A percentile compares a stretch with the other conserved stretches of the same genome.
These are phyloP conservation scores for Pseudomyrmex flavicornis DNA, from an alignment of 1,140 invertebrate species.

Conservation along the genomic window DNA sequence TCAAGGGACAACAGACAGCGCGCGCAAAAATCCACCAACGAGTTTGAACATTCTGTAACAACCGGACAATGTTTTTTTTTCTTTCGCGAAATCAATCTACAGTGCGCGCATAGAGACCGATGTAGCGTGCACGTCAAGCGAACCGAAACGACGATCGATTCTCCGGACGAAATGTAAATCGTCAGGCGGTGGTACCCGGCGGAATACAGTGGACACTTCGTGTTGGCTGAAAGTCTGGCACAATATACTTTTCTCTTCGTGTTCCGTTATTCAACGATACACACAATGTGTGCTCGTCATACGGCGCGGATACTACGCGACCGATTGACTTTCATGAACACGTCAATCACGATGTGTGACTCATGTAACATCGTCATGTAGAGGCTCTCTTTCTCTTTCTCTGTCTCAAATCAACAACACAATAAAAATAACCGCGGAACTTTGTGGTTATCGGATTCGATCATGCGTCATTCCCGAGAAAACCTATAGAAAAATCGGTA, in stretches of 20 bases:
- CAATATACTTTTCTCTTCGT: constrained; percentile 28
- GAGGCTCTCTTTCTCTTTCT: no score
- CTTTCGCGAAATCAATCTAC: constrained; percentile 47
- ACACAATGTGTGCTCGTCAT: constrained; percentile 40
- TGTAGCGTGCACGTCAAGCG: constrained; percentile 37
- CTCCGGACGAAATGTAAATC: constrained; percentile 52
- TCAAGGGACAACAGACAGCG: background rate
- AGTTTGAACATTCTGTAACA: constrained; percentile 22
- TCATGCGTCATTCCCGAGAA: constrained; percentile 26
- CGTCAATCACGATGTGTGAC: constrained; percentile 50
- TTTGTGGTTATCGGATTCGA: constrained; percentile 32
- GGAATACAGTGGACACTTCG: constrained; percentile 28
- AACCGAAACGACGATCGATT: constrained; percentile 53
- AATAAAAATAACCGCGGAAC: constrained; percentile 39
- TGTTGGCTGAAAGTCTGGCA: constrained; percentile 31
- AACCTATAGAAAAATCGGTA: background rate
- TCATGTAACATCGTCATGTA: constrained; percentile 28
- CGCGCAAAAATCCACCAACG: constrained; percentile 4
- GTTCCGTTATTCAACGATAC: constrained; percentile 53
- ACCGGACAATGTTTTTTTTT: constrained; percentile 4
- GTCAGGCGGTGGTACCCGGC: background rate
- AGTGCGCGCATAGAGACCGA: constrained; percentile 4
- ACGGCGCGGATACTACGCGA: constrained; percentile 18
- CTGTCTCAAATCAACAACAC: background rate
- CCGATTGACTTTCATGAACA: constrained; percentile 59